phyloP scores from a whole-genome alignment of 35 echinoderm and acorn worm species.

The Patiria miniata region DNA sequence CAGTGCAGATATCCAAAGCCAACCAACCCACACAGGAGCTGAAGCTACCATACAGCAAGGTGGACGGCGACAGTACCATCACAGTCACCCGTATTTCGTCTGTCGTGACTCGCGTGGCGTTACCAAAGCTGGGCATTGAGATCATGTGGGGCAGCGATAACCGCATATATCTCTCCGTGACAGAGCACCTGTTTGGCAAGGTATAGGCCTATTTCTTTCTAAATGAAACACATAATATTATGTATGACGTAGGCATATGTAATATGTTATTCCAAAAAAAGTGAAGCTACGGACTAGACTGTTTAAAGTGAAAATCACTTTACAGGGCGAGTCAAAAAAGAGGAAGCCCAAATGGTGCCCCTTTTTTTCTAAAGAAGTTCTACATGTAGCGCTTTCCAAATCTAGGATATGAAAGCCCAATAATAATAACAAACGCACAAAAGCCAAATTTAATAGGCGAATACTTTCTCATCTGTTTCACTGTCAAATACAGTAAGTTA shows the following conservation, averaged over 20 bases:
- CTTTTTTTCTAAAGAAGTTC: too few species aligned
- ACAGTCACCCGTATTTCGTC: background rate
- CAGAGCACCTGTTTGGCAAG: background rate
- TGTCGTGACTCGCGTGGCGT: background rate
- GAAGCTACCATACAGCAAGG: background rate
- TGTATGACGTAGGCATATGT: background rate
- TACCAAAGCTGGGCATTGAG: conserved; percentile 1
- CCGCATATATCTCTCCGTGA: background rate
- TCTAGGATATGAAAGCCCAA: too few species aligned
- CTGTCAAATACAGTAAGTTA: too few species aligned
- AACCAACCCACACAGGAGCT: background rate
- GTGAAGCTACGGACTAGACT: background rate
- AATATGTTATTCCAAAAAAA: background rate
- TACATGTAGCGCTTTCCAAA: too few species aligned
- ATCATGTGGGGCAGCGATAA: background rate
- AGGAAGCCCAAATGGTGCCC: too few species aligned
- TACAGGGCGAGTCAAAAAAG: background rate
- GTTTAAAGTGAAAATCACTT: background rate
- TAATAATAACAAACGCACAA: background rate
- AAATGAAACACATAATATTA: background rate
- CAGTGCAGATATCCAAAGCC: background rate
- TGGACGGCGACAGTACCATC: background rate
- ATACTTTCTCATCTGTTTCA: background rate
- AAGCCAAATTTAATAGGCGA: background rate
- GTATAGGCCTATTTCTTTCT: background rate